A percentile compares a stretch with the other conserved stretches of the same genome.
These are phyloP conservation scores for Pristionchus japonicus DNA, from an alignment of 2,888 invertebrate species.

Conservation along the genomic window DNA sequence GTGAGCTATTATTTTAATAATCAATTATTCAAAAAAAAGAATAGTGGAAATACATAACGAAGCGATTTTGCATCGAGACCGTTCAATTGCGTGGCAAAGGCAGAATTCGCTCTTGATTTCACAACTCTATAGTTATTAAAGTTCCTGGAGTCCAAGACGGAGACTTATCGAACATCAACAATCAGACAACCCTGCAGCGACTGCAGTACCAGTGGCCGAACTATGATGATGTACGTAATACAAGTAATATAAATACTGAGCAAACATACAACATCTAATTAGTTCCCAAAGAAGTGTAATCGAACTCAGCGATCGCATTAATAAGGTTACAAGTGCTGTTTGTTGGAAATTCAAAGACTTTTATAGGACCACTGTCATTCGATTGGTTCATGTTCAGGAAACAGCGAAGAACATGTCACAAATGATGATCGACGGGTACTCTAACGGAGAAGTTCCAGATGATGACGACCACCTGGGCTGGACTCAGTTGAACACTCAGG, in stretches of 20 bases:
- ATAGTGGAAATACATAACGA: not conserved
- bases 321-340: too few relatives aligned
- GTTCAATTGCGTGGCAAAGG: too few relatives aligned
- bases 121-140: not conserved
- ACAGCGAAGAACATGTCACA: not conserved
- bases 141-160: not conserved
- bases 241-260: too few relatives aligned
- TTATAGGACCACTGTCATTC: too few relatives aligned
- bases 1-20: not conserved
- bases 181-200: not conserved
- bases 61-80: too few relatives aligned
- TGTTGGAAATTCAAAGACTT: too few relatives aligned
- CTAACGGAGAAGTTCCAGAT: not conserved
- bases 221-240: not conserved
- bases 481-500: not conserved
- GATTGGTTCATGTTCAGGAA: too few relatives aligned
- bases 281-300: too few relatives aligned
- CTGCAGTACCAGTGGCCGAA: not conserved
- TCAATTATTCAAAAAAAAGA: not conserved
- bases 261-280: too few relatives aligned
- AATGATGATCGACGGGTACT: not conserved
- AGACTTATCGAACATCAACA: not conserved
- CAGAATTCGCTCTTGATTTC: too few relatives aligned
- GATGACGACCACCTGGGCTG: constrained; percentile 8
- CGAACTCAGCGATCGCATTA: too few relatives aligned